Evolutionary conservation across 1,140 invertebrate genomes (phyloP), one percentile per base, ranked within the genome.

Genomic region (Eubasilissa regina): DNA sequence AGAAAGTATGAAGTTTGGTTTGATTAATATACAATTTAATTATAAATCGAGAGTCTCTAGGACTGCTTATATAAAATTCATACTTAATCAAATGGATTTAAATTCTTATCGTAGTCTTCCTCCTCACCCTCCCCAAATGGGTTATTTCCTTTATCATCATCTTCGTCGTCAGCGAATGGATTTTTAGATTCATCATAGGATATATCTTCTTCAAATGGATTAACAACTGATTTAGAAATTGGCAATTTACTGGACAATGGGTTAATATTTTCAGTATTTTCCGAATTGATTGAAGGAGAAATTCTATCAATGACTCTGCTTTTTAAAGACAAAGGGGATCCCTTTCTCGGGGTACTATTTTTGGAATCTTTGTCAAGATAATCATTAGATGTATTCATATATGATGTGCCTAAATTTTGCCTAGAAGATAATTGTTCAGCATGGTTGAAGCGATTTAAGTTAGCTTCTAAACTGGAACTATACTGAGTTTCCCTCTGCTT

Each of bases 91-190:
- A 94, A 94, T 13, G 92, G 92, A 86, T 94, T 94, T 15, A 92
- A 84, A 84, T 93, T 93, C 83, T 92, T 92, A 83, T 93, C 91
- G 84, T 93, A 93, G 75, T 91, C 89, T 44, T 89, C 87, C 72
- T 90, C 89, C 12, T 91, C 89, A 13, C 68, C 56, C 10, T 0
- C 85, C 13, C 56, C 87, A 81, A 92, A 92, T 0, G 92, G 92
- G 85, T 93, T 92, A 58, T 89, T 91, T 0, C 12, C 25, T 35
- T 35, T 35, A 6, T 84, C 81, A 12, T 88, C 86, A 48, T 84
- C 85, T 44, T 89, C 85, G 3, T 87, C 86, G 68, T 90, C 88
- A 48, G 74, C 76, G 51, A 91, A 91, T 0, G 90, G 90, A 83
- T 91, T 91, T 78, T 90, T 93, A 0, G 87, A 82, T 81, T 92